Base-by-base conservation (phyloP, 1,140 invertebrate species). In the Dryas iulia region DNA sequence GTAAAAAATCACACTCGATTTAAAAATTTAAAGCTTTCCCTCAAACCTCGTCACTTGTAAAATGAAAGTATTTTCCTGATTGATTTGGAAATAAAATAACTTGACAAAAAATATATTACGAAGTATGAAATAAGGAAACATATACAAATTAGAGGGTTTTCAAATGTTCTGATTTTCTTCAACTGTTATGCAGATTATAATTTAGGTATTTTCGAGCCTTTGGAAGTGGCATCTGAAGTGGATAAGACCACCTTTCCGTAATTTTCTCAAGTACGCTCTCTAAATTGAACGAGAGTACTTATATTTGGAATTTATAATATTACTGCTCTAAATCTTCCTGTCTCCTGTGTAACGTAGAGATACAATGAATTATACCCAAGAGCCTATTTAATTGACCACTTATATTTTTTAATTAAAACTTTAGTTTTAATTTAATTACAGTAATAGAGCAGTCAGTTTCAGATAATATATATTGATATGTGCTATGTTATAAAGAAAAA, bases 221-320 rank as follows among this genome's bases (percentile, higher is more conserved):
- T 80, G 82, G 69, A 73, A 85, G 82, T 81, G 81, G 76, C 76
- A 79, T 77, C 66, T 82, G 71, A 77, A 88, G 86, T 72, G 86
- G 83, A 81, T 81, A 79, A 84, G 84, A 78, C 86, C 81, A 80
- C 80, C 84, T 84, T 86, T 78, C 81, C 80, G 82, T 89, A 89
- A 90, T 90, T 87, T 89, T 87, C 82, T 87, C 82, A 77, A 90
- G 87, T 83, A 73, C 74, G 78, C 78, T 73, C 83, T 87, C 78
- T 72, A 78, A 81, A 84, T 82, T 82, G 82, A 85, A 77, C 78
- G 78, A 88, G 85, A 82, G 84, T 72, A 79, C 87, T 90, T 86
- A 83, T 87, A 86, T 83, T 84, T 76, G 64, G 82, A 87, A 90
- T 90, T 90, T 90, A 90, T 86, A 87, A 88, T 90, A 88, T 90